A percentile compares a stretch with the other conserved stretches of the same genome.
These are phyloP conservation scores for Onthophagus sagittarius DNA, from an alignment of 2,888 invertebrate genomes.

Conservation along the genomic window DNA sequence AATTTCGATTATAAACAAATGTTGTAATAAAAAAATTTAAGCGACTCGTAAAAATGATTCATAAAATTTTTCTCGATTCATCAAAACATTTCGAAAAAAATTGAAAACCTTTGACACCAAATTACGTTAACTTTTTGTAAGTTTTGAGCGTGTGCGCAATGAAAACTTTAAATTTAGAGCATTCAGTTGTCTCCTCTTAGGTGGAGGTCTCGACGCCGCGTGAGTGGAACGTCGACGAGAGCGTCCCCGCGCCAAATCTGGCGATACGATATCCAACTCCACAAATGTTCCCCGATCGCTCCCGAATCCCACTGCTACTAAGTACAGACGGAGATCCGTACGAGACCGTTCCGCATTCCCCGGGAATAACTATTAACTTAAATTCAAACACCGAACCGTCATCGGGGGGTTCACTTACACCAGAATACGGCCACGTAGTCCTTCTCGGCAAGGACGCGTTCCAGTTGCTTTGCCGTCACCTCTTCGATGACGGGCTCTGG, in stretches of 20 bases:
- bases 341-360: constrained; percentile 11
- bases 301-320: constrained; percentile 36
- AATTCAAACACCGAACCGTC: constrained; percentile 3
- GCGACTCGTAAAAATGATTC: background rate
- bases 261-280: constrained; percentile 39
- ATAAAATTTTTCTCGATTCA: background rate
- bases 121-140: too few species aligned
- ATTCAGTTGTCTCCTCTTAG: too few species aligned
- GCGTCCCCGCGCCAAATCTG: constrained; percentile 44
- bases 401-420: constrained; percentile 70
- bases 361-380: background rate
- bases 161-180: background rate
- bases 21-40: background rate
- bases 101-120: too few species aligned
- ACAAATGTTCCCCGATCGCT: constrained; percentile 25
- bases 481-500: constrained; percentile 79
- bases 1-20: background rate
- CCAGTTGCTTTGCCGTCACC: constrained; percentile 89
- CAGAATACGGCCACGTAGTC: constrained; percentile 94
- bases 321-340: background rate
- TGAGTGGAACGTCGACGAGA: constrained; percentile 28
- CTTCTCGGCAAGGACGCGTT: constrained; percentile 83
- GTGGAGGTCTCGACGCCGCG: constrained; percentile 20
- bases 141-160: background rate
- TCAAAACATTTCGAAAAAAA: too few species aligned